Conservation (phyloP, 2,888 invertebrate genomes). For the Hypena proboscidalis region DNA sequence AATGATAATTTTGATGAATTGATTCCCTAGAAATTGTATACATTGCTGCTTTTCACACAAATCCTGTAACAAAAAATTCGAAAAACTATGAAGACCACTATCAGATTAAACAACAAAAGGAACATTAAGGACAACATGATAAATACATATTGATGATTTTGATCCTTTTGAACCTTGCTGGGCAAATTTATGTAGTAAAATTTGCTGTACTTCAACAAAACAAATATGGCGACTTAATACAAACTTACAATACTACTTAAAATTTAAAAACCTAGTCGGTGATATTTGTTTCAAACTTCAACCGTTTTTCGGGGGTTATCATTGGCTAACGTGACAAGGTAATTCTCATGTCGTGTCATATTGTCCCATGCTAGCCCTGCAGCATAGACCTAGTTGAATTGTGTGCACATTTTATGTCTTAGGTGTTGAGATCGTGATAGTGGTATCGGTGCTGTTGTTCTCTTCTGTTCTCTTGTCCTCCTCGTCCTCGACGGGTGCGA, state of each 20-base stretch:
- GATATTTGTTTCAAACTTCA: slow-evolving; percentile 6
- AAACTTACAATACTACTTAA: slow-evolving; percentile 22
- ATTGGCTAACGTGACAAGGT: slow-evolving; percentile 3
- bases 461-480: slow-evolving; percentile 63
- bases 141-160: not conserved
- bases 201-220: slow-evolving; percentile 4
- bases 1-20: too few species aligned
- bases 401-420: slow-evolving; percentile 56
- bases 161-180: not conserved
- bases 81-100: too few species aligned
- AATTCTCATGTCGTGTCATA: slow-evolving; percentile 5
- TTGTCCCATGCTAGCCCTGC: slow-evolving; percentile 7
- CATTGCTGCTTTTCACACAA: too few species aligned
- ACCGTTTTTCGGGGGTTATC: slow-evolving; percentile 4
- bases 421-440: slow-evolving; percentile 63
- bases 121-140: slow-evolving; percentile 3
- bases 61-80: too few species aligned
- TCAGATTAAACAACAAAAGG: slow-evolving; percentile 1
- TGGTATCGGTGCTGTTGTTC: slow-evolving; percentile 57
- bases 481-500: slow-evolving; percentile 58
- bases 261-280: slow-evolving; percentile 20
- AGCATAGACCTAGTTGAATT: slow-evolving; percentile 11
- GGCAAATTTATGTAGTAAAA: not conserved
- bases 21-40: too few species aligned
- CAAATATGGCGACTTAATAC: slow-evolving; percentile 35